phyloP scores from a whole-genome alignment of 2,888 invertebrate genomes.

The Ashinkailepas kermadecensis region DNA sequence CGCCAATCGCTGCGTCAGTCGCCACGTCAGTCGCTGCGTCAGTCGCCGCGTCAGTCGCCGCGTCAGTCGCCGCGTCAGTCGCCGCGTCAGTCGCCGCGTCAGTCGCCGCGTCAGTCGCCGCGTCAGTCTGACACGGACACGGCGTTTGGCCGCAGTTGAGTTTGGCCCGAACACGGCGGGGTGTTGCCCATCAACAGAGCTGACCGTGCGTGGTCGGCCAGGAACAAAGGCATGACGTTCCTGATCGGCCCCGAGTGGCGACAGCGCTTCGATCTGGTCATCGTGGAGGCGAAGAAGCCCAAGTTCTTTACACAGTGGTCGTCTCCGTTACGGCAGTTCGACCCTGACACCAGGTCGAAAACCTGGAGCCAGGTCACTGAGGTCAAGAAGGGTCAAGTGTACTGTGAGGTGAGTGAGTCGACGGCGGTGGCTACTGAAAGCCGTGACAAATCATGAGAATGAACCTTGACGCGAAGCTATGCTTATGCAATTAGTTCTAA shows the following conservation, averaged over 20 bases:
- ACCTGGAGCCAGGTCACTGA: conserved; percentile 85
- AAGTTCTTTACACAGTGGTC: conserved; percentile 90
- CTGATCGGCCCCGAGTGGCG: conserved; percentile 83
- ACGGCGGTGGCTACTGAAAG: background rate
- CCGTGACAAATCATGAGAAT: too few species aligned
- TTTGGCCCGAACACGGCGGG: too few species aligned
- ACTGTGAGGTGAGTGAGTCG: conserved; percentile 67
- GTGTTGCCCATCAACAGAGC: background rate
- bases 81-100: too few species aligned
- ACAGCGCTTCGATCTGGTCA: conserved; percentile 84
- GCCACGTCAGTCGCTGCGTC: too few species aligned
- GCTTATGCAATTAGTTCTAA: too few species aligned
- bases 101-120: too few species aligned
- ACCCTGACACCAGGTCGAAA: conserved; percentile 68
- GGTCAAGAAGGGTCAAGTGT: conserved; percentile 79
- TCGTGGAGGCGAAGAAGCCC: conserved; percentile 92
- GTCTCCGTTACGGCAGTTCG: conserved; percentile 80
- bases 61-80: too few species aligned
- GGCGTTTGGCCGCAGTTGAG: too few species aligned
- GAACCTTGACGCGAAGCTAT: too few species aligned
- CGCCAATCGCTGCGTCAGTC: too few species aligned
- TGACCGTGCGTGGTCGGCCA: conserved; percentile 42
- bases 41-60: too few species aligned
- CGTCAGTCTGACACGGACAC: too few species aligned
- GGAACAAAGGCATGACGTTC: conserved; percentile 84